Percentiles rank a stretch among this genome's conserved stretches.
phyloP scores from a whole-genome alignment of 2,113 vertebrate genomes.

The Paralichthys olivaceus region DNA sequence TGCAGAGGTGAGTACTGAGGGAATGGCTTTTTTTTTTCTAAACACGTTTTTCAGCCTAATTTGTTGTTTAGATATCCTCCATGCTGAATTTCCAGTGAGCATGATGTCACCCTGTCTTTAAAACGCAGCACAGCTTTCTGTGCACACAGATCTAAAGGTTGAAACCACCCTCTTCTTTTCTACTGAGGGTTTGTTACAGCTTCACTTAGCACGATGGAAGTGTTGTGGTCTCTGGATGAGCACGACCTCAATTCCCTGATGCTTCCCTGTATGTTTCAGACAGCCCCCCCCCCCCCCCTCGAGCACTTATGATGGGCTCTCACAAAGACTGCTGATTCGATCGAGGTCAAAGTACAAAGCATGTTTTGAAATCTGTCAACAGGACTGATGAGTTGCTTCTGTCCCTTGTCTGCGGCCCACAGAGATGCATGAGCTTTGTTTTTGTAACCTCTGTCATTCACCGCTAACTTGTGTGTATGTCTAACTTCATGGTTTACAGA shows the following conservation, averaged over 20 bases:
- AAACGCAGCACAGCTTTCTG: background rate
- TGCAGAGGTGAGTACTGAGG: constrained; percentile 65
- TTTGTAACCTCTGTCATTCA: background rate
- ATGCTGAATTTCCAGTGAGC: no score
- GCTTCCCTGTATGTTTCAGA: background rate
- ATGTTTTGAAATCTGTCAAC: constrained; percentile 61
- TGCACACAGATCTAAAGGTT: background rate
- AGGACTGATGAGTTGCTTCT: constrained; percentile 42
- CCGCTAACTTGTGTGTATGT: background rate
- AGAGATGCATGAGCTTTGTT: constrained; percentile 22
- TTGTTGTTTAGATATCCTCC: background rate
- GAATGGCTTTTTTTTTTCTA: background rate
- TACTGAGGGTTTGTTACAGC: background rate
- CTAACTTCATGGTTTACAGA: background rate
- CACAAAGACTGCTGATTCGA: constrained; percentile 10
- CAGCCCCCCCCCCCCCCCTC: background rate
- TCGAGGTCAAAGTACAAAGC: constrained; percentile 71
- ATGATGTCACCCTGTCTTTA: background rate
- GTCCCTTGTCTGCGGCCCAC: constrained; percentile 34
- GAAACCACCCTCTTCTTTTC: no score
- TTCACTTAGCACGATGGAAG: background rate
- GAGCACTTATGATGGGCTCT: background rate
- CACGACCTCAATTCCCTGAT: constrained; percentile 2
- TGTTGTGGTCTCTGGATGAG: constrained; percentile 19
- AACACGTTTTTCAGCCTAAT: no score